A percentile compares a stretch with the other conserved stretches of the same genome.
Conservation (phyloP, 1,140 invertebrate species). For the Pseudobourletiella spinata region DNA sequence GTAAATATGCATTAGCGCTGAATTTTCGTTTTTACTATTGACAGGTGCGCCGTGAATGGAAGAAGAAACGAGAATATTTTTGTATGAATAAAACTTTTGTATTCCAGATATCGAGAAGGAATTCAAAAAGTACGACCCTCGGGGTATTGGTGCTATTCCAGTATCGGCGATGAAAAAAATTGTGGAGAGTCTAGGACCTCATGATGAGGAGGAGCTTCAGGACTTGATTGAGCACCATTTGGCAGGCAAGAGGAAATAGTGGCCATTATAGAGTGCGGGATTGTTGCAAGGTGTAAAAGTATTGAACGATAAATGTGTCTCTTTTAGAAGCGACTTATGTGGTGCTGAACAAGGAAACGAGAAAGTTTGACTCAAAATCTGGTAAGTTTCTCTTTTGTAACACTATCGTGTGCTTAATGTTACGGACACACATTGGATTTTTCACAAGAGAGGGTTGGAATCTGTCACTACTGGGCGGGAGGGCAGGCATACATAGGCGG, state of each 20-base stretch:
- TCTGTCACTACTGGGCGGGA: not conserved
- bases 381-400: not conserved
- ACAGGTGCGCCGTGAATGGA: not conserved
- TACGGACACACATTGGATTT: not conserved
- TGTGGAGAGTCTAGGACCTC: not conserved
- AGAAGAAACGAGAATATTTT: not conserved
- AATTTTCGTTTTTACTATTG: not conserved
- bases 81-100: not conserved
- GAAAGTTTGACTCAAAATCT: conserved; percentile 1
- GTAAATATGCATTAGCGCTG: not conserved
- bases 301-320: not conserved
- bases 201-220: conserved; percentile 1
- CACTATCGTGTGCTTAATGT: not conserved
- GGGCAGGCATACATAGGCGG: not conserved
- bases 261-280: not conserved
- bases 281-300: not conserved
- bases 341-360: not conserved
- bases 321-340: not conserved
- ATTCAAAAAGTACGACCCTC: not conserved
- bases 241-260: not conserved
- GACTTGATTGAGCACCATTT: conserved; percentile 7
- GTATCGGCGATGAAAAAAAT: not conserved
- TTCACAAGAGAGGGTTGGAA: not conserved
- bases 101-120: conserved; percentile 1
- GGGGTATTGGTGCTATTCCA: not conserved